Percentiles rank a stretch among this genome's conserved stretches.
Conservation (phyloP, 2,797 vertebrate genomes). For the Gobio occitaniae region DNA sequence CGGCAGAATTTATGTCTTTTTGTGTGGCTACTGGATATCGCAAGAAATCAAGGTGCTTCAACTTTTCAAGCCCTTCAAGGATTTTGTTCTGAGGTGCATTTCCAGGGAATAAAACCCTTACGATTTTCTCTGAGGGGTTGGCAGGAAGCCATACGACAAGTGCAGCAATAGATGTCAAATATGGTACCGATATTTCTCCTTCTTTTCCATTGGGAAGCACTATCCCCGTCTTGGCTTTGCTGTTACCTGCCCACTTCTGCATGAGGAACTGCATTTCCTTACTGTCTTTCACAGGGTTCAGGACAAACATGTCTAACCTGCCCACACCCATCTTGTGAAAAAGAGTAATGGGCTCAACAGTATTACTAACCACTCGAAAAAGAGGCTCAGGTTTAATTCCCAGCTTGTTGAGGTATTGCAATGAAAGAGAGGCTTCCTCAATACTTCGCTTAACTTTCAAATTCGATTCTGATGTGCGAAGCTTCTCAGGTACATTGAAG, state of each 20-base stretch:
- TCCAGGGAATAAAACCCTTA: conserved; percentile 96
- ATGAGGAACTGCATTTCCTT: conserved; percentile 99
- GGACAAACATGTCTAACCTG: conserved; percentile 94
- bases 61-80: conserved; percentile 95
- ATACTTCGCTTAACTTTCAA: conserved; percentile 96
- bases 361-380: conserved; percentile 90
- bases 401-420: conserved; percentile 92
- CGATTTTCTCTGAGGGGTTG: conserved; percentile 92
- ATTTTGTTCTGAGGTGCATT: conserved; percentile 99
- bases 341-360: conserved; percentile 93
- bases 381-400: conserved; percentile 93
- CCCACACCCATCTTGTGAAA: conserved; percentile 99
- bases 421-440: conserved; percentile 92
- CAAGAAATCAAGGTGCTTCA: conserved; percentile 95
- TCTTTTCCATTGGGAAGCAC: conserved; percentile 93
- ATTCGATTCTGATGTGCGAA: conserved; percentile 91
- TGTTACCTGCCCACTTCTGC: conserved; percentile 98
- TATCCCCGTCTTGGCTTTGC: conserved; percentile 97
- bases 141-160: conserved; percentile 97
- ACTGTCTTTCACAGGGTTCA: conserved; percentile 97
- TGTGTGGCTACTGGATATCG: conserved; percentile 94
- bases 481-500: conserved; percentile 96
- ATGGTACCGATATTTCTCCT: conserved; percentile 97
- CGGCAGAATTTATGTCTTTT: conserved; percentile 88
- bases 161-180: conserved; percentile 96